Percentiles rank a stretch among this genome's conserved stretches.
Conservation (phyloP, 2,888 invertebrate genomes). For the Furcula furcula region DNA sequence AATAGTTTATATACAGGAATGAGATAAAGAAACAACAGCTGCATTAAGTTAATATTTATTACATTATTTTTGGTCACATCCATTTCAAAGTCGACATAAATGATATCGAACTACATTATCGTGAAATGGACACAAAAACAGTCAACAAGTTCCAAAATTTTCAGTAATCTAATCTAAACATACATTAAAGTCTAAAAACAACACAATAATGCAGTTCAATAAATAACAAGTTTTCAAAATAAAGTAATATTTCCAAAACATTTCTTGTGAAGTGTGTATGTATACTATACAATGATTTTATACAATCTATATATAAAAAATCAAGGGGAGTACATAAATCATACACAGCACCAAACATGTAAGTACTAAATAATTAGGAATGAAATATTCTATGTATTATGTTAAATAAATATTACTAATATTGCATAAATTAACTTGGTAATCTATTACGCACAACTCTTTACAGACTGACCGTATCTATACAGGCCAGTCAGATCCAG, state of each 20-base stretch:
- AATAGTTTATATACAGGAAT: too few relatives aligned
- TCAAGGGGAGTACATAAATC: slow-evolving; percentile 15
- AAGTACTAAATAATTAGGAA: slow-evolving; percentile 37
- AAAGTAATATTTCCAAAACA: slow-evolving; percentile 39
- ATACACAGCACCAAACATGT: slow-evolving; percentile 38
- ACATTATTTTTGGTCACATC: slow-evolving; percentile 59
- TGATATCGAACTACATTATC: slow-evolving; percentile 58
- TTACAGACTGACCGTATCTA: slow-evolving; percentile 5
- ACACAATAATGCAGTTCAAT: slow-evolving; percentile 65
- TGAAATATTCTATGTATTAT: slow-evolving; percentile 25
- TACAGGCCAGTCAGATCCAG: background rate
- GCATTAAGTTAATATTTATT: slow-evolving; percentile 34
- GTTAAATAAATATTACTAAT: slow-evolving; percentile 19
- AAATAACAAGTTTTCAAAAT: slow-evolving; percentile 50
- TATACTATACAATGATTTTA: slow-evolving; percentile 11
- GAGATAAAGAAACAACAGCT: slow-evolving; percentile 7
- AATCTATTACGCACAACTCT: slow-evolving; percentile 15
- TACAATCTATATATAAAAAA: slow-evolving; percentile 19
- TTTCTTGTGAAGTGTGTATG: slow-evolving; percentile 14
- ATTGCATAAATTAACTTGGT: slow-evolving; percentile 21
- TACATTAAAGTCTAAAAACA: slow-evolving; percentile 42
- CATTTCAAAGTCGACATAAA: slow-evolving; percentile 48
- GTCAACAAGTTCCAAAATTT: slow-evolving; percentile 62
- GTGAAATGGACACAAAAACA: slow-evolving; percentile 53
- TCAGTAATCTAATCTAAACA: slow-evolving; percentile 51